These are phyloP conservation scores for Microchirus variegatus DNA, from an alignment of 2,797 vertebrate genomes.

Conservation along the genomic window DNA sequence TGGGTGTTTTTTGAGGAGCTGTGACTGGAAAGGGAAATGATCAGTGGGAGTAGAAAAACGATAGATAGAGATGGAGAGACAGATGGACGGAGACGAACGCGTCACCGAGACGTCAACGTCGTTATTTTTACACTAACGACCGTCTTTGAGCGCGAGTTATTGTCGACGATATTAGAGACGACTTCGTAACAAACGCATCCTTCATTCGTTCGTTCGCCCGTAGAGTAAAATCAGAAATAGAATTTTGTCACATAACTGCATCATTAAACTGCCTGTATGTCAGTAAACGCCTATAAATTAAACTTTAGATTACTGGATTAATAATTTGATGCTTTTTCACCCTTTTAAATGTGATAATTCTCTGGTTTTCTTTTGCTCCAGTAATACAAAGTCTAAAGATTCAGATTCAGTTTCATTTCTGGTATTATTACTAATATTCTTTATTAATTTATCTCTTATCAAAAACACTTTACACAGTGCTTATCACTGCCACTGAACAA, in stretches of 20 bases:
- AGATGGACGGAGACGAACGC: constrained; percentile 42
- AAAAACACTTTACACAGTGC: too few relatives aligned
- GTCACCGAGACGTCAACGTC: too few relatives aligned
- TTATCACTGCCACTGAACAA: too few relatives aligned
- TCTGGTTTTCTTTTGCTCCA: too few relatives aligned
- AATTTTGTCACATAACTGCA: neutral
- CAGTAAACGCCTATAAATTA: neutral
- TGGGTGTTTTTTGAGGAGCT: constrained; percentile 50
- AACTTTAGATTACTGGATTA: too few relatives aligned
- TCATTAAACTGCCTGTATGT: neutral
- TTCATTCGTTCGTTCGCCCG: neutral
- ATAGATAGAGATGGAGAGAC: constrained; percentile 34
- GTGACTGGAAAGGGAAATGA: constrained; percentile 45
- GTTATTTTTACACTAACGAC: constrained; percentile 8
- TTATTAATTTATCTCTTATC: too few relatives aligned
- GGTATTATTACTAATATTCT: too few relatives aligned
- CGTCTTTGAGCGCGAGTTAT: neutral
- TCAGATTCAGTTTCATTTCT: too few relatives aligned
- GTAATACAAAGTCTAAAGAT: too few relatives aligned
- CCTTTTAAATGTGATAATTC: too few relatives aligned
- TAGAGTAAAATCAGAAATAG: neutral
- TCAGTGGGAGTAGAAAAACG: constrained; percentile 48
- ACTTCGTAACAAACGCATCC: neutral
- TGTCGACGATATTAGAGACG: neutral
- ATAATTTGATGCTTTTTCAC: too few relatives aligned